These are phyloP conservation scores for Tribolium freemani DNA, from an alignment of 2,888 invertebrate genomes.

Conservation along the genomic window DNA sequence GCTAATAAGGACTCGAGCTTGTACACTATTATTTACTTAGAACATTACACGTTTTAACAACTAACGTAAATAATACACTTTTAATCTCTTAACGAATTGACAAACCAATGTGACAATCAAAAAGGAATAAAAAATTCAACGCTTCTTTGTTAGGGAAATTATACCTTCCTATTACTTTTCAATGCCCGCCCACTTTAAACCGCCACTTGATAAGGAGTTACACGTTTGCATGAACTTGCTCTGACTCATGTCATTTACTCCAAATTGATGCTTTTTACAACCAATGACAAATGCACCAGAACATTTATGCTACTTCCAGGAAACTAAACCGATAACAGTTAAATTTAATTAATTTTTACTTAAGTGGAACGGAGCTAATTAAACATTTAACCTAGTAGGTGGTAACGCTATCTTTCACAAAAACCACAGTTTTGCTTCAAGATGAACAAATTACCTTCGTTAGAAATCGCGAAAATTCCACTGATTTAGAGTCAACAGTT, in stretches of 20 bases:
- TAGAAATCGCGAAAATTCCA: too few species aligned
- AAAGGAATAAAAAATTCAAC: neutral
- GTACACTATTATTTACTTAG: conserved; percentile 55
- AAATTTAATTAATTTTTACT: conserved; percentile 14
- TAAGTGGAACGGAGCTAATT: conserved; percentile 2
- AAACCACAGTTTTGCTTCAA: too few species aligned
- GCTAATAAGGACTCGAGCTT: conserved; percentile 56
- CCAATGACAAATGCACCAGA: neutral
- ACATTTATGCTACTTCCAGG: conserved; percentile 13
- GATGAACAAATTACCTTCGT: too few species aligned
- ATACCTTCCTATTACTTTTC: neutral
- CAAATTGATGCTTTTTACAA: neutral
- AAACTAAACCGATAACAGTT: conserved; percentile 16
- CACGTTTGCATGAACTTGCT: conserved; percentile 2
- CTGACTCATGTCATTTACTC: conserved; percentile 5
- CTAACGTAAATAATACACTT: conserved; percentile 52
- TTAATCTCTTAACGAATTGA: conserved; percentile 43
- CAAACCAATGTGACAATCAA: neutral
- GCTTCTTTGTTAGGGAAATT: neutral
- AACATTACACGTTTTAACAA: conserved; percentile 55
- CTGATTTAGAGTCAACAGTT: neutral
- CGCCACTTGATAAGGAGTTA: conserved; percentile 7
- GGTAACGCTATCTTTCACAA: neutral
- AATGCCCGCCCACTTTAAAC: neutral
- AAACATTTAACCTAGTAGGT: neutral